Base-by-base conservation (phyloP, 2,888 invertebrate genomes). In the Heliconius ethilla region DNA sequence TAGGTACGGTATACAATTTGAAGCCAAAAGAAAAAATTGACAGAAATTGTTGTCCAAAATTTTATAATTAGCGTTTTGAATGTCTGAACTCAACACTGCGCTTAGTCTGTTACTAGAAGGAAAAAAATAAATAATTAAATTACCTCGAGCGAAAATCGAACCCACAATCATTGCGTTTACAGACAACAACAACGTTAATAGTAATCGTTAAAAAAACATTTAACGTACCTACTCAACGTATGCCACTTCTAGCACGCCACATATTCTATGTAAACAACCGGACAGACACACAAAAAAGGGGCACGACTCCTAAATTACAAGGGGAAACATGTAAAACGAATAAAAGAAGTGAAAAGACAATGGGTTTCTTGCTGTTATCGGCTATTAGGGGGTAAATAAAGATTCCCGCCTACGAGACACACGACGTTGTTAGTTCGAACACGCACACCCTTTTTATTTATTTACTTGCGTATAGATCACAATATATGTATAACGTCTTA, bases 301-400 rank as follows among this genome's bases (percentile, higher is more conserved):
- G 77, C 84, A 85, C 85, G 87, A 87, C 85, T 89, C 89, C 89
- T 85, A 90, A 89, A 90, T 89, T 88, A 90, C 88, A 86, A 83
- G 84, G 86, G 70, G 76, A 76, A 62, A 74, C 15, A 76, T 85
- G 84, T 87, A 88, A 87, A 89, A 89, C 87, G 88, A 89, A 88
- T 87, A 90, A 88, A 85, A 85, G 83, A 85, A 86, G 80, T 83
- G 83, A 85, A 33, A 72, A 72, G 83, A 86, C 86, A 87, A 85
- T 88, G 84, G 85, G 84, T 78, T 82, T 81, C 82, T 82, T 69
- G 80, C 79, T 81, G 84, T 87, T 87, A 87, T 87, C 87, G 84
- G 82, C 88, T 87, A 88, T 91, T 89, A 90, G 81, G 85, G 86
- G 84, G 87, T 85, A 87, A 87, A 90, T 87, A 90, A 90, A 88